Evolutionary conservation across 2,113 vertebrate genomes (phyloP).

Genomic region (Ceuthmochares aereus): DNA sequence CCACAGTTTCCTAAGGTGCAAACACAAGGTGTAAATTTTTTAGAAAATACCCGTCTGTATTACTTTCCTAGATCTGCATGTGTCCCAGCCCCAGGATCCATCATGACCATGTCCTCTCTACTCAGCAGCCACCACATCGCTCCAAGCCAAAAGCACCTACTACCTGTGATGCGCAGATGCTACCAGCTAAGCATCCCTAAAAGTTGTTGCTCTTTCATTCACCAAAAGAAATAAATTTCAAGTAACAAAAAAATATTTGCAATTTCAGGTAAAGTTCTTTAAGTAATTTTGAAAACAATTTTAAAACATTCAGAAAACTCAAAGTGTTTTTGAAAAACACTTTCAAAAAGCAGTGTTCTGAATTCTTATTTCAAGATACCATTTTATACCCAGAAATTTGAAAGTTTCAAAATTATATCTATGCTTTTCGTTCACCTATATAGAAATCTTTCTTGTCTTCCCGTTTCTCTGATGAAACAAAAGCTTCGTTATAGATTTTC

Average conservation of each 20-base stretch:
- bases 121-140: not conserved
- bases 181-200: not conserved
- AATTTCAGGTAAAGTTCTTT: not conserved
- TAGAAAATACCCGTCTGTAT: not conserved
- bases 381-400: not conserved
- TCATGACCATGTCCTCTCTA: not conserved
- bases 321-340: not conserved
- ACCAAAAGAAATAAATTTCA: not conserved
- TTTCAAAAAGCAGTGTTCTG: not conserved
- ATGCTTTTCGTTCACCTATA: not conserved
- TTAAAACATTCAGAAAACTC: not conserved
- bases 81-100: not conserved
- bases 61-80: not conserved
- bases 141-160: not conserved
- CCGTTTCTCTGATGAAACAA: not conserved
- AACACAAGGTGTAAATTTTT: not conserved
- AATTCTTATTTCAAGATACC: not conserved
- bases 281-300: not conserved
- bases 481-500: not conserved
- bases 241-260: not conserved
- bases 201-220: not conserved
- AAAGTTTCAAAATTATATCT: not conserved
- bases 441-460: not conserved
- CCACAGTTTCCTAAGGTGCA: not conserved
- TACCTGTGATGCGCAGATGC: not conserved